Evolutionary conservation across 2,888 invertebrate genomes (phyloP).

Genomic region (Nomada ferruginata): DNA sequence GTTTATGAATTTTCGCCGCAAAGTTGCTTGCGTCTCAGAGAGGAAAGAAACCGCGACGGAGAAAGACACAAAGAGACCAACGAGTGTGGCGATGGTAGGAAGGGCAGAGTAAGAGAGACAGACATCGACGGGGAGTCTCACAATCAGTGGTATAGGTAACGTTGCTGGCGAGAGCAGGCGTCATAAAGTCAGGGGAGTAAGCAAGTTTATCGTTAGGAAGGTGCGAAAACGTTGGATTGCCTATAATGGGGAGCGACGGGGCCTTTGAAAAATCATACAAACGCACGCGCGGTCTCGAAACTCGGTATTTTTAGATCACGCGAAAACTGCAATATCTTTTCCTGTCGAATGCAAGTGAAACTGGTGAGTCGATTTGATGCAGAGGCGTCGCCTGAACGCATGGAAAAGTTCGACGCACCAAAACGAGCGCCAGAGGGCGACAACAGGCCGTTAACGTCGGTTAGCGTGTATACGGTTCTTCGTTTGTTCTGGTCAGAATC

Average conservation of each 20-base stretch:
- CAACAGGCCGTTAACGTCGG: not conserved
- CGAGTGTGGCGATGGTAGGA: conserved; percentile 17
- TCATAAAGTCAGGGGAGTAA: conserved; percentile 60
- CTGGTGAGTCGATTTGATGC: no score
- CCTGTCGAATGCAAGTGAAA: no score
- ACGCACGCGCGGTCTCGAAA: conserved; percentile 10
- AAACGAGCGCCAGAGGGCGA: not conserved
- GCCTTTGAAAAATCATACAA: conserved; percentile 42
- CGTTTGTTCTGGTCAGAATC: not conserved
- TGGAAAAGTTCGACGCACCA: not conserved
- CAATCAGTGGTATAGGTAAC: conserved; percentile 46
- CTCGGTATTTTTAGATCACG: not conserved
- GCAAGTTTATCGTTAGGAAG: conserved; percentile 65
- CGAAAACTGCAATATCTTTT: not conserved
- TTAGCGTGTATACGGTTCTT: not conserved
- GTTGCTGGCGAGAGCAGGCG: conserved; percentile 49
- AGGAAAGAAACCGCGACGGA: conserved; percentile 27
- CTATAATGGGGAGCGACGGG: conserved; percentile 43
- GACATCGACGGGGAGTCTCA: conserved; percentile 54
- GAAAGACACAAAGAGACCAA: conserved; percentile 39
- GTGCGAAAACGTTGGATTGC: conserved; percentile 67
- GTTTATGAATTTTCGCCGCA: conserved; percentile 27
- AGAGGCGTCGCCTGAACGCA: not conserved
- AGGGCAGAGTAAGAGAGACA: conserved; percentile 29
- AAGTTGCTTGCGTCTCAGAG: conserved; percentile 35